Evolutionary conservation across 2,113 vertebrate species (phyloP).

Genomic region (Brachyistius frenatus): DNA sequence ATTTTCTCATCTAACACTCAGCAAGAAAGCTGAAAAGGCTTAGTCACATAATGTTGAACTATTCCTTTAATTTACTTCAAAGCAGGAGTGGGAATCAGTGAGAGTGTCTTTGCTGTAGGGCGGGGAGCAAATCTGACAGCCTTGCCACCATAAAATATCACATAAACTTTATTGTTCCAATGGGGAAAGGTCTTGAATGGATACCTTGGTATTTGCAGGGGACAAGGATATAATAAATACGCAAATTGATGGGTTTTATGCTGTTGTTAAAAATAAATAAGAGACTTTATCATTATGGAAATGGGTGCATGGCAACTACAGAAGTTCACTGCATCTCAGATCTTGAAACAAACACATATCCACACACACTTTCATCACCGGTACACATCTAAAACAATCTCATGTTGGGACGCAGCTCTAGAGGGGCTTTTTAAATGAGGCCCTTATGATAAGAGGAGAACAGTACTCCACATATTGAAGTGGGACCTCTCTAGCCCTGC

Average conservation of each 20-base stretch:
- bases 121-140: conserved; percentile 4
- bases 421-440: conserved; percentile 38
- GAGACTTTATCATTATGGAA: conserved; percentile 3
- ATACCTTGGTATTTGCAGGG: conserved; percentile 2
- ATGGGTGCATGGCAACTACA: neutral
- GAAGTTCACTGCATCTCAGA: neutral
- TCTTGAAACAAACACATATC: neutral
- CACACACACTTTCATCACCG: neutral
- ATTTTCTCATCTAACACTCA: neutral
- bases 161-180: conserved; percentile 44
- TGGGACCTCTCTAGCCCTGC: conserved; percentile 20
- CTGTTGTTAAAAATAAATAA: conserved; percentile 1
- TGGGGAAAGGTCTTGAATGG: neutral
- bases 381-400: conserved; percentile 32
- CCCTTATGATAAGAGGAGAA: conserved; percentile 33
- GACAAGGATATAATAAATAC: conserved; percentile 13
- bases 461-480: conserved; percentile 23
- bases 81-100: neutral
- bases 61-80: conserved; percentile 4
- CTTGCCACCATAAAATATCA: conserved; percentile 14
- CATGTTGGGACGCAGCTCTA: neutral
- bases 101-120: conserved; percentile 18
- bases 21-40: neutral
- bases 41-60: conserved; percentile 4
- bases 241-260: neutral